These are phyloP conservation scores for Tachuris rubrigastra DNA, from an alignment of 2,113 vertebrate genomes.

Conservation along the genomic window DNA sequence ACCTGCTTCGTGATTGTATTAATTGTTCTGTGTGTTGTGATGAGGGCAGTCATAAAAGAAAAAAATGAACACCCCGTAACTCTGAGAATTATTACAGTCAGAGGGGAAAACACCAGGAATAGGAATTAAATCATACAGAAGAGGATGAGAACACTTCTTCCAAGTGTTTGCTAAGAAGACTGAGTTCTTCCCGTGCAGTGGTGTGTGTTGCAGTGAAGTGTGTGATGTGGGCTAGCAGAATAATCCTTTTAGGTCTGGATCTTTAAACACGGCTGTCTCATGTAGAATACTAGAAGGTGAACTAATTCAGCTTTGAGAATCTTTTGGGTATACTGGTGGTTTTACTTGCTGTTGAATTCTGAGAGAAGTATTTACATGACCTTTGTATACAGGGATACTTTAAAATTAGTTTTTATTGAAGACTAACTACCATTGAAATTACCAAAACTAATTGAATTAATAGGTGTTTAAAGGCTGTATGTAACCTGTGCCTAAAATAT, in stretches of 20 bases:
- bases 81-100: neutral
- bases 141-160: neutral
- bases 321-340: neutral
- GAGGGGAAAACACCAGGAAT: neutral
- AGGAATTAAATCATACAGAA: neutral
- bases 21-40: neutral
- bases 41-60: neutral
- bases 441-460: neutral
- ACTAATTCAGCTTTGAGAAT: neutral
- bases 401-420: neutral
- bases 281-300: neutral
- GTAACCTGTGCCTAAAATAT: neutral
- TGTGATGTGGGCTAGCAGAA: neutral
- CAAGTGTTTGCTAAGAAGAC: neutral
- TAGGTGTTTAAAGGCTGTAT: neutral
- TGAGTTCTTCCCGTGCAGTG: neutral
- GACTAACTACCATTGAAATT: neutral
- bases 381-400: neutral
- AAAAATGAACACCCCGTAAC: neutral
- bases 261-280: neutral
- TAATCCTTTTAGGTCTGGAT: neutral
- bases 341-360: neutral
- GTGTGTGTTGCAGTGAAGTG: neutral
- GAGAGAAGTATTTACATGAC: neutral
- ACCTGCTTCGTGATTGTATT: constrained; percentile 16